Base-by-base conservation (phyloP, 1,140 invertebrate genomes). In the Pissodes strobi region DNA sequence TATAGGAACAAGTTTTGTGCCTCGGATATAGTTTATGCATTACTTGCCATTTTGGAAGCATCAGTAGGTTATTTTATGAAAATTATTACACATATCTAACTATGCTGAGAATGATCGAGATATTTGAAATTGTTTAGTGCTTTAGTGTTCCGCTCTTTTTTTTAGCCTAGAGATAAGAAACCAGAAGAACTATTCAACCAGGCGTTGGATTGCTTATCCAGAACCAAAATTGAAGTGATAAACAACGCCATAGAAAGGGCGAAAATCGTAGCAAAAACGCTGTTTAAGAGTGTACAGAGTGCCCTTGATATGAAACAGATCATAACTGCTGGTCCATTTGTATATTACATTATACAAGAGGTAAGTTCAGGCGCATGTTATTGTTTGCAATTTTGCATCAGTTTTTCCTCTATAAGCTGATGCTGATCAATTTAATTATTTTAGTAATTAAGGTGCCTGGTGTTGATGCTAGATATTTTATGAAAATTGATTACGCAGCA, bases 321-420 rank as follows among this genome's bases (percentile, higher is more conserved):
- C 3, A 86, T 88, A 43, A 89, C 87, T n/a, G 88, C 92, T 2
- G 95, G 94, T 18, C 90, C 92, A 0, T 97, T 96, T 78, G 84
- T 95, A 2, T 95, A 96, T 78, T 87, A 92, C 64, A 87, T 92
- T 46, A 80, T 97, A 6, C 87, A 88, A 64, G 91, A 93, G 76
- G 87, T 89, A 66, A 64, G 59, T n/a, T n/a, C n/a, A n/a, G n/a
- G n/a, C n/a, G n/a, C n/a, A n/a, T n/a, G n/a, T n/a, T n/a, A n/a
- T n/a, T n/a, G n/a, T n/a, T n/a, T n/a, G n/a, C n/a, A n/a, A n/a
- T n/a, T n/a, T n/a, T n/a, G n/a, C n/a, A n/a, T n/a, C n/a, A n/a
- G n/a, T n/a, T n/a, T n/a, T n/a, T n/a, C n/a, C n/a, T n/a, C n/a
- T n/a, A n/a, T n/a, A n/a, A n/a, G n/a, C n/a, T n/a, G n/a, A n/a